Base-by-base conservation (phyloP, 2,888 invertebrate genomes). In the Hydrotaea cyrtoneurina region DNA sequence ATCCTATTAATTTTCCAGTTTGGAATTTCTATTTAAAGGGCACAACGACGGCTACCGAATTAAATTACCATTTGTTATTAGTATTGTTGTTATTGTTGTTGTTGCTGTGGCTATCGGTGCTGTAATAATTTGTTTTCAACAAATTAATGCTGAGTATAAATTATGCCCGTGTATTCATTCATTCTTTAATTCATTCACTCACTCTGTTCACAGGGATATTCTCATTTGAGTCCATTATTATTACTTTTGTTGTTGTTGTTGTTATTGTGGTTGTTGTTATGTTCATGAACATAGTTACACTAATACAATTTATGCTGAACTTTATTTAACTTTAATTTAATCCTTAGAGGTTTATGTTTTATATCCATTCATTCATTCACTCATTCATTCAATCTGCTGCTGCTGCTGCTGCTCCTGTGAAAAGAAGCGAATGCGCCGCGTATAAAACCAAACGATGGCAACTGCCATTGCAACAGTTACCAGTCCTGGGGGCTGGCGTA, bases 281-380 rank as follows among this genome's bases (percentile, higher is more conserved):
- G 50, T 50, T 50, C n/a, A 13, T 13, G 23, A 69, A 69, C 69
- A 69, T 23, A 43, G 69, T 69, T 69, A 69, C 69, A 69, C 39
- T 69, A 69, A 69, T 69, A 69, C 69, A 69, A 69, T 69, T 69
- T 69, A 69, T 69, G 69, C 17, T 69, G 69, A 69, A 69, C 46
- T 69, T 69, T 69, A 69, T 69, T 69, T 69, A 69, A 69, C 46
- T 69, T 69, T 69, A 69, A 69, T 69, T 69, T 69, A 69, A 69
- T 69, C 69, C 69, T 46, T 43, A 69, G 69, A 69, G 69, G 69
- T 69, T 69, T 69, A 69, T 69, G 46, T 46, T 69, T 46, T 69
- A 69, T 69, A 69, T 46, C 15, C 69, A n/a, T 43, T 43, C 39
- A 46, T 43, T 62, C 62, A 62, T 31, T 36, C 26, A 26, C 26